Conservation (phyloP, 2,113 vertebrate species). For the Charadrius vociferus region DNA sequence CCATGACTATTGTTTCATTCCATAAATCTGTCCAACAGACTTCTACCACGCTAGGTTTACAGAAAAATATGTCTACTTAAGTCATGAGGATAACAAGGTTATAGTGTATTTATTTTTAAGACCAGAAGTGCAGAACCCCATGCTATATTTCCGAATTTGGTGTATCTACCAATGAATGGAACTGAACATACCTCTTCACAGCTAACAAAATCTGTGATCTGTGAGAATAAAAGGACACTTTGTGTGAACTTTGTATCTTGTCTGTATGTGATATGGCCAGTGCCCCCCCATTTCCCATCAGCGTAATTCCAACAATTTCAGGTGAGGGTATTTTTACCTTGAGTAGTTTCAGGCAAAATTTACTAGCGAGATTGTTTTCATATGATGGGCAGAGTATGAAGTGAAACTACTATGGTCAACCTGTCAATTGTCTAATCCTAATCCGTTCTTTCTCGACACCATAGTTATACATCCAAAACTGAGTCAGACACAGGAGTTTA, state of each 20-base stretch:
- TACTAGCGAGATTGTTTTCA: not conserved
- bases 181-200: not conserved
- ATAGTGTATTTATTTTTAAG: not conserved
- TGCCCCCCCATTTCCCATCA: not conserved
- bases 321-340: not conserved
- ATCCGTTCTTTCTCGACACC: not conserved
- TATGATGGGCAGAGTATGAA: not conserved
- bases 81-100: not conserved
- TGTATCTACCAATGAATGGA: not conserved
- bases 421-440: not conserved
- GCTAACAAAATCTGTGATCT: not conserved
- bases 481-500: not conserved
- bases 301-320: not conserved
- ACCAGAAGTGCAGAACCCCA: not conserved
- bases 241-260: not conserved
- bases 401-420: not conserved
- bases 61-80: not conserved
- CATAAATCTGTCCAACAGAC: not conserved
- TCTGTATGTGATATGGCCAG: not conserved
- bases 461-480: not conserved
- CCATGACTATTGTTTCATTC: not conserved
- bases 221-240: not conserved
- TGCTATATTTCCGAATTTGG: not conserved
- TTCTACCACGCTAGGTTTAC: not conserved
- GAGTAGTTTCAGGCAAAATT: not conserved